Evolutionary conservation across 2,888 invertebrate genomes (phyloP), one percentile per base, ranked within the genome.

Genomic region (Dicranocentrus wangi): DNA sequence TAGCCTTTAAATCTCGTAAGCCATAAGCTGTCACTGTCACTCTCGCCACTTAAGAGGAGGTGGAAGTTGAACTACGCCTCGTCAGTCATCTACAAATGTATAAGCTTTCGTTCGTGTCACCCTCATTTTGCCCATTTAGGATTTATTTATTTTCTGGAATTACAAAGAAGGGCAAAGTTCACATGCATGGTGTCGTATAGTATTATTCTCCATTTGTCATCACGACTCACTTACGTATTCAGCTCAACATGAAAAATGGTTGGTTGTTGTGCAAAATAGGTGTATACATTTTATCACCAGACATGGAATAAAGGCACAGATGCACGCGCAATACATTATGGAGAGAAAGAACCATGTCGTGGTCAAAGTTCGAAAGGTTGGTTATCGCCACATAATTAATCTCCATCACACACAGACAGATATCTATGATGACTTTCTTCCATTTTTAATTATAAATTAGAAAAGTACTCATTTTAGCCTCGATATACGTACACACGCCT

Each of bases 151-250:
- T 58, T 58, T 5, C 58, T 47, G 17, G 27, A 51, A 63, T 27
- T 73, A 77, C 77, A 77, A 77, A 77, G 27, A 70, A 63, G 77
- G 77, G 58, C 39, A 77, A 77, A 77, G 77, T 69, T 77, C 70
- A 39, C 21, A 17, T n/a, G n/a, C n/a, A n/a, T n/a, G n/a, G n/a
- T n/a, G n/a, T n/a, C n/a, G n/a, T n/a, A n/a, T n/a, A n/a, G 5
- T 25, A 17, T 61, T 10, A 21, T n/a, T n/a, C n/a, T n/a, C n/a
- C n/a, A n/a, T 58, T 10, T 58, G 47, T 47, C 32, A 32, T 32
- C 32, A 32, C n/a, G n/a, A 32, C 10, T 47, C n/a, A 15, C 15
- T n/a, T 5, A 47, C 5, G 47, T 47, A n/a, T n/a, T n/a, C n/a
- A 15, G 2, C 8, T 47, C 47, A 13, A n/a, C n/a, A 17, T 47